These are phyloP conservation scores for Bombus huntii DNA, from an alignment of 1,140 invertebrate species.

Conservation along the genomic window DNA sequence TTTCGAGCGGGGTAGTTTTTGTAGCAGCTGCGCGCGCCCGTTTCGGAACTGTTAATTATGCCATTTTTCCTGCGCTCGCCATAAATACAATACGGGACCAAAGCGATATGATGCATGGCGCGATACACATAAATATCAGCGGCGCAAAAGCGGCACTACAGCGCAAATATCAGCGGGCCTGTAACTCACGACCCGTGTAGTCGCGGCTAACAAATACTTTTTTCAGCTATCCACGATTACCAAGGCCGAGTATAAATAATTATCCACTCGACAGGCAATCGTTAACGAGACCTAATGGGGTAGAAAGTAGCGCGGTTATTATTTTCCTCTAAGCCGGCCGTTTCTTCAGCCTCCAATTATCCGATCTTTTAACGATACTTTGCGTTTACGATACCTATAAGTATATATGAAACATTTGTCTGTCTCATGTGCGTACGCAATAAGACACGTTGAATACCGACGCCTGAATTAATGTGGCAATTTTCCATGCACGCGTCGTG, in stretches of 20 bases:
- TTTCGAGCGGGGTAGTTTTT: conserved; percentile 39
- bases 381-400: neutral
- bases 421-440: neutral
- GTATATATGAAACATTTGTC: conserved; percentile 21
- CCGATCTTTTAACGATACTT: conserved; percentile 23
- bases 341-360: conserved; percentile 46
- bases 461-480: conserved; percentile 10
- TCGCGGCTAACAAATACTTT: conserved; percentile 49
- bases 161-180: conserved; percentile 61
- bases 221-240: conserved; percentile 53
- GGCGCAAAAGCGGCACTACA: conserved; percentile 47
- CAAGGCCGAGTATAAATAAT: conserved; percentile 57
- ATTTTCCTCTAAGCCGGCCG: conserved; percentile 27
- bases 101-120: conserved; percentile 59
- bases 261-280: conserved; percentile 51
- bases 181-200: conserved; percentile 50
- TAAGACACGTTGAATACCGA: neutral
- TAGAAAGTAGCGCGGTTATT: conserved; percentile 53
- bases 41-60: conserved; percentile 52
- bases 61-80: conserved; percentile 48
- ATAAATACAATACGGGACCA: conserved; percentile 62
- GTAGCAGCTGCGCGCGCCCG: conserved; percentile 47
- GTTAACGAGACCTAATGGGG: conserved; percentile 62
- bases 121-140: conserved; percentile 64
- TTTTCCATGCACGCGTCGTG: neutral